Base-by-base conservation (phyloP, 2,797 vertebrate species). In the Antrozous pallidus region DNA sequence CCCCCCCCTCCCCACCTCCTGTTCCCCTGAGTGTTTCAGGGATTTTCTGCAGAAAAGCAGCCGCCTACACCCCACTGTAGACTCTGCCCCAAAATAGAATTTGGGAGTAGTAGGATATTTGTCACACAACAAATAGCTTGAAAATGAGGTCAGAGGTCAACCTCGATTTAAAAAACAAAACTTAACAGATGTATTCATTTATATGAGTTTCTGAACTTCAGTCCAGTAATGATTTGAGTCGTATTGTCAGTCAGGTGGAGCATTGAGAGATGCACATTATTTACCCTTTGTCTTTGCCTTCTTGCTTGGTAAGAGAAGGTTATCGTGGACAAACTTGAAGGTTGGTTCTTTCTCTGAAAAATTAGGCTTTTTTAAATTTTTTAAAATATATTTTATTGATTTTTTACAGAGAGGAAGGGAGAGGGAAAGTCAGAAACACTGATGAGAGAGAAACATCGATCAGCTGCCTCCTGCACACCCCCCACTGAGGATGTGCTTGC, bases 261-360 rank as follows among this genome's bases (percentile, higher is more conserved):
- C 69, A 22, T 12, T 69, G 38, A 28, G 20, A 42, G 11, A 22
- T 61, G 8, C n/a, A 93, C 49, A 28, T 73, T 65, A 73, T 16
- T 86, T 89, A 91, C 42, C 45, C 85, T 63, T 73, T 90, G 63
- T 92, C n/a, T n/a, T n/a, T n/a, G n/a, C n/a, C 94, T 88, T 79
- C 89, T 92, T 47, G 54, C 61, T 47, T 65, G 33, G 24, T 36
- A 69, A 73, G 47, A 78, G 85, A 28, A 80, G 36, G 2, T 58
- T 88, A 40, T n/a, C 67, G 47, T 80, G 22, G 18, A 10, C 94
- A 51, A 61, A 61, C 36, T 31, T 58, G 31, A 69, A 47, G 36
- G 2, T 49, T 89, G n/a, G 7, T 89, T 70, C 28, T 88, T 93
- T 82, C n/a, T 88, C 70, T 85, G 77, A 79, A 61, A 77, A 88